Evolutionary conservation across 2,888 invertebrate genomes (phyloP).

Genomic region (Amphipyra tragopoginis): DNA sequence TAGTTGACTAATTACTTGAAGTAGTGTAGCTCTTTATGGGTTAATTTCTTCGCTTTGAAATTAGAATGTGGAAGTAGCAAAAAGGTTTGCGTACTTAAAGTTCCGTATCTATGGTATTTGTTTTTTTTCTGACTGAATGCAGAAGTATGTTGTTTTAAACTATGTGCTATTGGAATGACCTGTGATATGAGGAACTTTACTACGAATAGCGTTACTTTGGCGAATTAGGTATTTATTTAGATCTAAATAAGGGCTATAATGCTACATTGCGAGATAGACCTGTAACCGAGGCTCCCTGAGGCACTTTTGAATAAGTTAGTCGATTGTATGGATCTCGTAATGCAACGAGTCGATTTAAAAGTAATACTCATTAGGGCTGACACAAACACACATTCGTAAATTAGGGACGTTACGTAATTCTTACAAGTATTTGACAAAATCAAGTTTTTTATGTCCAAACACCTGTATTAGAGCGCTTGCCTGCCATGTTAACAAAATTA

Average conservation of each 20-base stretch:
- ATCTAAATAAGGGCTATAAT: too few species aligned
- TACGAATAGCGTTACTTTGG: neutral
- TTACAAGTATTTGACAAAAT: constrained; percentile 41
- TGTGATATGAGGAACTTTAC: neutral
- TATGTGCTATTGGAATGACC: neutral
- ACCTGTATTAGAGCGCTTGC: constrained; percentile 40
- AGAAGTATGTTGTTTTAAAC: neutral
- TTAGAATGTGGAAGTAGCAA: constrained; percentile 29
- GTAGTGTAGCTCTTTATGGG: neutral
- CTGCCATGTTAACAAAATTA: constrained; percentile 61
- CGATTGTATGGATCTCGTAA: too few species aligned
- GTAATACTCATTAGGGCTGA: constrained; percentile 8
- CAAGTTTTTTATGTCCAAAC: constrained; percentile 49
- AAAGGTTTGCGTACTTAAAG: constrained; percentile 7
- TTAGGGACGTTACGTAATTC: constrained; percentile 36
- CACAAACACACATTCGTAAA: constrained; percentile 8
- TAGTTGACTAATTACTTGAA: constrained; percentile 5
- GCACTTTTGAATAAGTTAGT: neutral
- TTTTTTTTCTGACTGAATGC: neutral
- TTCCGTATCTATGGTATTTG: constrained; percentile 7
- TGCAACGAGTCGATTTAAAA: too few species aligned
- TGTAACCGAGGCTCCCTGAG: too few species aligned
- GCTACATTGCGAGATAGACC: too few species aligned
- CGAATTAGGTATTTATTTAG: too few species aligned
- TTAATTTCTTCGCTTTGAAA: constrained; percentile 19